phyloP scores from a whole-genome alignment of 2,888 invertebrate species.

The Limnephilus marmoratus region DNA sequence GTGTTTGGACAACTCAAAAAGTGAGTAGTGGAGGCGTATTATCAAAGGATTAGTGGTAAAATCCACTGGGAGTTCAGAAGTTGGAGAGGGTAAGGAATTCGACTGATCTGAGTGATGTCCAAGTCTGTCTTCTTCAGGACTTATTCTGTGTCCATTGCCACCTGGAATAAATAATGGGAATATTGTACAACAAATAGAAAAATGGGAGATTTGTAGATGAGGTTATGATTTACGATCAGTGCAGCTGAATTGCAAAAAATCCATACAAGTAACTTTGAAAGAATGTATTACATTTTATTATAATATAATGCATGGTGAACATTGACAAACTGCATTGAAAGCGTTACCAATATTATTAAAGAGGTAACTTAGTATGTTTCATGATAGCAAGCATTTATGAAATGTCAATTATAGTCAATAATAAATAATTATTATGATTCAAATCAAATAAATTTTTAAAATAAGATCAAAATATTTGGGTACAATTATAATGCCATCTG shows the following conservation, averaged over 20 bases:
- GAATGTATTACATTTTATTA: not conserved
- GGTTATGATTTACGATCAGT: not conserved
- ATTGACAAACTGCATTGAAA: not conserved
- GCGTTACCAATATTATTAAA: no score
- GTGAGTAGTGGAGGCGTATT: not conserved
- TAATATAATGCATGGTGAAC: no score
- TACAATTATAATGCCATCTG: not conserved
- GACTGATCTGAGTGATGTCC: conserved; percentile 23
- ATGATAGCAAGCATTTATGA: not conserved
- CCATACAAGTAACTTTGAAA: not conserved
- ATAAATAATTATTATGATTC: no score
- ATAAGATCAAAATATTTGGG: no score
- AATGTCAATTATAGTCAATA: no score
- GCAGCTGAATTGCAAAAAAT: no score
- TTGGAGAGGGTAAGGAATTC: not conserved
- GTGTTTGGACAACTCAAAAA: not conserved
- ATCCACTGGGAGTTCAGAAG: not conserved
- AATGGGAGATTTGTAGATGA: not conserved
- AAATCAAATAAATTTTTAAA: no score
- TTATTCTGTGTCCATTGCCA: conserved; percentile 77
- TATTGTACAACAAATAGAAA: not conserved
- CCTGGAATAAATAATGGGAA: conserved; percentile 69
- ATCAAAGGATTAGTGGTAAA: not conserved
- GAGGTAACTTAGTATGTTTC: not conserved
- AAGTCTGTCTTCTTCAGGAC: conserved; percentile 52